Base-by-base conservation (phyloP, 1,140 invertebrate genomes). In the Scaptomyza graminum region DNA sequence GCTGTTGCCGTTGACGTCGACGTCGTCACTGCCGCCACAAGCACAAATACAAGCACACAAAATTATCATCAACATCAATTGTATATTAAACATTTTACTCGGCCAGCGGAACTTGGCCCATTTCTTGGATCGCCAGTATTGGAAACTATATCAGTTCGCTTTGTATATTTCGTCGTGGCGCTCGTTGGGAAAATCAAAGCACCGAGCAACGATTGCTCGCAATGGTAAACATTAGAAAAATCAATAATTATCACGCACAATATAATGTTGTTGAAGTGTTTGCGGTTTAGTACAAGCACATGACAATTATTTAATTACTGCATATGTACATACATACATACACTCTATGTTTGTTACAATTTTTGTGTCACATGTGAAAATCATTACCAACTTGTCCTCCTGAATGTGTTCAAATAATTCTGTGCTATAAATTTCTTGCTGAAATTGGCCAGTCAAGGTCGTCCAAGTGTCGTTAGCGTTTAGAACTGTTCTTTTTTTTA, bases 141-240 rank as follows among this genome's bases (percentile, higher is more conserved):
- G 90, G 90, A 74, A 85, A 78, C 57, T 76, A 84, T 74, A 82
- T 91, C 83, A 91, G 90, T 91, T 72, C 78, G 70, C 65, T 90
- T 74, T 91, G 79, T 74, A 73, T 69, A 59, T 59, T 90, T 82
- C 89, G 85, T 77, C 90, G 90, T 90, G 90, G 90, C 83, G 83
- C 90, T 82, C 80, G 83, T 74, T 72, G 90, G 66, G 75, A 74
- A 68, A 59, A 50, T 61, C 78, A 78, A 56, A 62, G 31, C 25
- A 71, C 25, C 52, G 68, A 87, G 74, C 77, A 70, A 64, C 60
- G 55, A 71, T 55, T 72, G 76, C 67, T 83, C 49, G 76, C 59
- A 73, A 88, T 88, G 83, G 83, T 88, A 88, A 88, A 72, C 57
- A 76, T 34, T 63, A 61, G 41, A 11, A 76, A 76, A 71, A 82